Percentiles rank a stretch among this genome's conserved stretches.
phyloP scores from a whole-genome alignment of 2,797 vertebrate genomes.

The Fistularia commersonii region DNA sequence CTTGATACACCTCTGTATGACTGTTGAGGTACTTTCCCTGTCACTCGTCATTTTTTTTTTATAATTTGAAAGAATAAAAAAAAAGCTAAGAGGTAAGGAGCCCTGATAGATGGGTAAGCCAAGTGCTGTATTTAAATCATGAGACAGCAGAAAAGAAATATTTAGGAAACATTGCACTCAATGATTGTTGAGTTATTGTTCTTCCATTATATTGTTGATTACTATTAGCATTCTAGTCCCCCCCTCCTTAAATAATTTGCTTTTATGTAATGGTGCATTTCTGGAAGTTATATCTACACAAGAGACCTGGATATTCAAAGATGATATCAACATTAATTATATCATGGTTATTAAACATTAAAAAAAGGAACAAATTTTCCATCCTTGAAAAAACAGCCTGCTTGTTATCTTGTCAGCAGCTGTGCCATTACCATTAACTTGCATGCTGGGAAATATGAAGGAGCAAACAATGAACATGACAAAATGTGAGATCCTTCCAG shows the following conservation, averaged over 20 bases:
- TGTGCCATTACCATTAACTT: constrained; percentile 51
- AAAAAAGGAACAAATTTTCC: constrained; percentile 49
- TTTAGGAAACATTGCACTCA: too few relatives aligned
- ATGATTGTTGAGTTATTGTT: too few relatives aligned
- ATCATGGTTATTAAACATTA: constrained; percentile 31
- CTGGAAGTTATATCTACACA: constrained; percentile 13
- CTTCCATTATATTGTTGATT: not conserved
- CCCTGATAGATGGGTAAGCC: too few relatives aligned
- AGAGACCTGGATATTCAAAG: constrained; percentile 5
- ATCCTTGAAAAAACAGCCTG: constrained; percentile 49
- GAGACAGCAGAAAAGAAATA: too few relatives aligned
- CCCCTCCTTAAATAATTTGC: constrained; percentile 6
- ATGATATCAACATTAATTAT: constrained; percentile 50
- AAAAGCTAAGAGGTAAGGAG: too few relatives aligned
- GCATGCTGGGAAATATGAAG: constrained; percentile 44
- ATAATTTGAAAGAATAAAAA: too few relatives aligned
- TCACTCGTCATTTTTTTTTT: too few relatives aligned
- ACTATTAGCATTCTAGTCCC: not conserved
- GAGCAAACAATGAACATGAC: constrained; percentile 65
- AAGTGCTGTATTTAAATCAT: too few relatives aligned
- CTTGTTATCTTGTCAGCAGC: constrained; percentile 54
- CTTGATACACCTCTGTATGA: too few relatives aligned
- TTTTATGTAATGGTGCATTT: constrained; percentile 16
- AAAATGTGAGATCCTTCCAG: constrained; percentile 58
- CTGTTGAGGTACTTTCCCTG: too few relatives aligned